Evolutionary conservation across 2,113 vertebrate genomes (phyloP).

Genomic region (Pimephales promelas): DNA sequence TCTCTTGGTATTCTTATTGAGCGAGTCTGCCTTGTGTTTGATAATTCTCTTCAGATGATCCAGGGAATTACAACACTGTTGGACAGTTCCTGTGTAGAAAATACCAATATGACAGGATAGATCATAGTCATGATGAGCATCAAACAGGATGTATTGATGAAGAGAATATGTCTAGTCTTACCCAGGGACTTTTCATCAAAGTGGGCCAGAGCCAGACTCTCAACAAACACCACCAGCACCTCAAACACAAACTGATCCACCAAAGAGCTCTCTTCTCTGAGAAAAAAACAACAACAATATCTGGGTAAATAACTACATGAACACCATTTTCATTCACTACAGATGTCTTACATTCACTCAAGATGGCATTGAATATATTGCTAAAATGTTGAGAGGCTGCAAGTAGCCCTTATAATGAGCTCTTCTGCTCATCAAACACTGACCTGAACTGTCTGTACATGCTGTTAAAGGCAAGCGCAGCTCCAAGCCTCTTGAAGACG

Average conservation of each 20-base stretch:
- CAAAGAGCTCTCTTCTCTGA: conserved; percentile 88
- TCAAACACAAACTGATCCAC: conserved; percentile 96
- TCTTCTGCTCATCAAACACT: conserved; percentile 2
- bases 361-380: neutral
- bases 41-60: conserved; percentile 92
- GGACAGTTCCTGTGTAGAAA: conserved; percentile 81
- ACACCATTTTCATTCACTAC: neutral
- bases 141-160: neutral
- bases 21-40: conserved; percentile 80
- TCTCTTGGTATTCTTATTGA: conserved; percentile 81
- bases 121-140: neutral
- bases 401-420: neutral
- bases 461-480: conserved; percentile 93
- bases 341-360: neutral
- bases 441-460: conserved; percentile 95
- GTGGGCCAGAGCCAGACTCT: conserved; percentile 91
- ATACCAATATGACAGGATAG: neutral
- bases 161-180: conserved; percentile 62
- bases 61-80: conserved; percentile 85
- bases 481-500: conserved; percentile 90
- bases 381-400: neutral
- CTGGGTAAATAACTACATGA: neutral
- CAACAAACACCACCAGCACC: conserved; percentile 88
- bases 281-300: conserved; percentile 51
- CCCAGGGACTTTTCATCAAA: conserved; percentile 90